Evolutionary conservation across 2,888 invertebrate species (phyloP).

Genomic region (Pammene aurita): DNA sequence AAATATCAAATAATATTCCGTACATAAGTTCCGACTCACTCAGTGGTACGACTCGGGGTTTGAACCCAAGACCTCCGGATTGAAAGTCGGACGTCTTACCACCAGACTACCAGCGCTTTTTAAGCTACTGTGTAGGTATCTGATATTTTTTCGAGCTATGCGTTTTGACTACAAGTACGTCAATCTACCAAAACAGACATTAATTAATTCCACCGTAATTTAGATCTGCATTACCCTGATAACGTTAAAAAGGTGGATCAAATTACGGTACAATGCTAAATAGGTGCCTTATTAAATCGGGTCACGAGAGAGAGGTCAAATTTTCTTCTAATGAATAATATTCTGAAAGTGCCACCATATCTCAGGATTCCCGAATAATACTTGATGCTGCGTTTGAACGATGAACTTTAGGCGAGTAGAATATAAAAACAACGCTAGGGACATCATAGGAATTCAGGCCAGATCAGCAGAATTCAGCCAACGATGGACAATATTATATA

Average conservation of each 20-base stretch:
- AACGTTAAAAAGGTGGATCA: constrained; percentile 31
- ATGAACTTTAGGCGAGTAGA: constrained; percentile 30
- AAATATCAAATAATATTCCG: too few species aligned
- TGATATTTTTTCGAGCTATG: too few species aligned
- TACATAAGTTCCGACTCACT: too few species aligned
- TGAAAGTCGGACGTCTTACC: too few species aligned
- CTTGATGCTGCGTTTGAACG: constrained; percentile 51
- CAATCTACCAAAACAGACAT: background rate
- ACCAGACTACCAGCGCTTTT: too few species aligned
- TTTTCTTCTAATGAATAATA: constrained; percentile 75
- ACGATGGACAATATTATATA: too few species aligned
- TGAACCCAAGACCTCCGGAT: too few species aligned
- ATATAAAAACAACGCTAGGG: background rate
- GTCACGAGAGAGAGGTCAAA: constrained; percentile 57
- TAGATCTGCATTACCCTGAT: constrained; percentile 19
- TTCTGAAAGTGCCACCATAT: constrained; percentile 66
- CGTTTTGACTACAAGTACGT: too few species aligned
- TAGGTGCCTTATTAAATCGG: constrained; percentile 42
- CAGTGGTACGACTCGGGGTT: too few species aligned
- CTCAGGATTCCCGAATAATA: constrained; percentile 65
- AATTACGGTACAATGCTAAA: constrained; percentile 21
- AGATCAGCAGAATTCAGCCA: too few species aligned
- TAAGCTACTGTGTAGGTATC: too few species aligned
- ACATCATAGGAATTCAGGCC: too few species aligned
- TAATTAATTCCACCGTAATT: constrained; percentile 28